Percentiles rank a stretch among this genome's conserved stretches.
Conservation (phyloP, 2,113 vertebrate species). For the Heterotilapia buettikoferi region DNA sequence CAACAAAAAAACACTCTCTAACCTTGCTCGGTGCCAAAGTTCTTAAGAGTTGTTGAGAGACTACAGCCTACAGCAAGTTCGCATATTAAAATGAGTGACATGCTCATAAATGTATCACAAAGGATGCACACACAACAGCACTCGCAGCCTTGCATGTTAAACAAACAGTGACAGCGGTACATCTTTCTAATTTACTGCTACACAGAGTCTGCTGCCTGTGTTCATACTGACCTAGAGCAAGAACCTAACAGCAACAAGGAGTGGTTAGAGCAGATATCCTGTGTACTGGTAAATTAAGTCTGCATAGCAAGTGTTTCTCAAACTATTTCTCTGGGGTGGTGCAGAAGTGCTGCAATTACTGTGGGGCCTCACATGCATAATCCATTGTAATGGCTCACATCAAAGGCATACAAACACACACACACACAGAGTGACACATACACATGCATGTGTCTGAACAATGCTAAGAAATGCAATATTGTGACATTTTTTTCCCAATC, state of each 20-base stretch:
- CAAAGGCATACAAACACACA: neutral
- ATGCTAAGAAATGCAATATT: neutral
- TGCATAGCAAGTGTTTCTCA: neutral
- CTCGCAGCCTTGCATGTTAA: neutral
- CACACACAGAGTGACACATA: neutral
- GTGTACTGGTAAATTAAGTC: neutral
- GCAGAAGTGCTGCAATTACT: neutral
- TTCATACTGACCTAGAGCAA: neutral
- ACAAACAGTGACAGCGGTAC: neutral
- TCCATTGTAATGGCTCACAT: neutral
- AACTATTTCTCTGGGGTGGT: neutral
- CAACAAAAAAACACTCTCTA: neutral
- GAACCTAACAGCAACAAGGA: neutral
- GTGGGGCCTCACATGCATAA: neutral
- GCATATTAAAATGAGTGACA: neutral
- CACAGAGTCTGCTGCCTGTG: neutral
- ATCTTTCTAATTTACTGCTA: conserved; percentile 28
- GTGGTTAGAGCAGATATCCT: neutral
- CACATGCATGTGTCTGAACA: neutral
- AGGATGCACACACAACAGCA: neutral
- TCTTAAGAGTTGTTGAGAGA: neutral
- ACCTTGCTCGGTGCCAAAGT: neutral
- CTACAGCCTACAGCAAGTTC: neutral
- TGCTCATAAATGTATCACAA: neutral
- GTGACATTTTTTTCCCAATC: neutral